A percentile compares a stretch with the other conserved stretches of the same genome.
Evolutionary conservation across 2,888 invertebrate species (phyloP).

Genomic region (Tenthredo distinguenda): DNA sequence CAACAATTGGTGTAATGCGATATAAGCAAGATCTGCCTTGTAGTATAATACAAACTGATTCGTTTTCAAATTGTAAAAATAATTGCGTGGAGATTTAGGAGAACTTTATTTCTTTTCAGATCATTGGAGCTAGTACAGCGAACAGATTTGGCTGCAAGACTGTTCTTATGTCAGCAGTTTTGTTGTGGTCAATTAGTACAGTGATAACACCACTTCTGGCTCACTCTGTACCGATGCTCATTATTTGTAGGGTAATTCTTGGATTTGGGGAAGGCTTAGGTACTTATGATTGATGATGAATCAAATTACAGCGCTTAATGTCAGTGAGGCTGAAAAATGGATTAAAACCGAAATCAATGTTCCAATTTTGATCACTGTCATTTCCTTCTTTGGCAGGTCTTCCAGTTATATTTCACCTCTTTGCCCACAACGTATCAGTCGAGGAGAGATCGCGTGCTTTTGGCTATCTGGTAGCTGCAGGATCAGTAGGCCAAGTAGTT

Average conservation of each 20-base stretch:
- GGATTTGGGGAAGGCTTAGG: conserved; percentile 88
- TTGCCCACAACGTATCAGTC: conserved; percentile 86
- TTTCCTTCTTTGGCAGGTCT: conserved; percentile 79
- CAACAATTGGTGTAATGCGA: too few relatives aligned
- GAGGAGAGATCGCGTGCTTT: conserved; percentile 87
- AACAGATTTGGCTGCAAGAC: conserved; percentile 85
- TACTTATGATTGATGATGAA: conserved; percentile 68
- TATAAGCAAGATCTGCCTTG: background rate
- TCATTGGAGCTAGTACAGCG: conserved; percentile 85
- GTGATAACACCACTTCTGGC: conserved; percentile 85
- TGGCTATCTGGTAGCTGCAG: conserved; percentile 86
- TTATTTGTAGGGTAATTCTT: conserved; percentile 83
- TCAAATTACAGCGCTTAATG: background rate
- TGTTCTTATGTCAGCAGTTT: conserved; percentile 84
- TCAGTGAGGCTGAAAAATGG: background rate
- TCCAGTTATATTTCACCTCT: conserved; percentile 88
- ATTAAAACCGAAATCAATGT: background rate
- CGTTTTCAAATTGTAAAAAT: background rate
- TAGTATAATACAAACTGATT: background rate
- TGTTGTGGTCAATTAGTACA: conserved; percentile 87
- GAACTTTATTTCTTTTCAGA: conserved; percentile 70
- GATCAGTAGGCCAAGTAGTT: conserved; percentile 88
- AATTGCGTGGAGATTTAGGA: background rate
- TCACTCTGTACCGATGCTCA: conserved; percentile 83
- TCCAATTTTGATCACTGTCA: background rate